phyloP scores from a whole-genome alignment of 2,888 invertebrate genomes.

The Melanostoma scalare region DNA sequence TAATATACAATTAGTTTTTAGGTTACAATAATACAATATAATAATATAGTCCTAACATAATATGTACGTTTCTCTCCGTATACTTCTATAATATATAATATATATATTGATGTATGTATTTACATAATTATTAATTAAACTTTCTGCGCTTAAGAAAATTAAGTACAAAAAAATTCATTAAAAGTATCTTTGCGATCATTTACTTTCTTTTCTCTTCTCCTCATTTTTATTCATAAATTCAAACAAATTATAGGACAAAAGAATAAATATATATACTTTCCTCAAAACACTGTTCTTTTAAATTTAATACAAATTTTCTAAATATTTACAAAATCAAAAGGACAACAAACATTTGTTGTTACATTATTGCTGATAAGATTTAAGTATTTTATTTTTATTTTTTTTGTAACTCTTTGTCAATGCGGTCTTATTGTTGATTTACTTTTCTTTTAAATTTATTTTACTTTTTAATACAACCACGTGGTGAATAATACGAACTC shows the following conservation, averaged over 20 bases:
- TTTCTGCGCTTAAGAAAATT: slow-evolving; percentile 64
- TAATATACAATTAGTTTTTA: slow-evolving; percentile 65
- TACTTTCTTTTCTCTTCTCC: slow-evolving; percentile 23
- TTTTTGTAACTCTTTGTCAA: slow-evolving; percentile 8
- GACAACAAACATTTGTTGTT: slow-evolving; percentile 15
- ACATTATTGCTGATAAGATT: slow-evolving; percentile 32
- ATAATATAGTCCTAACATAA: slow-evolving; percentile 44
- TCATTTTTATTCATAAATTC: slow-evolving; percentile 1
- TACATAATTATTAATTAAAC: slow-evolving; percentile 67
- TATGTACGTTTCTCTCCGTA: slow-evolving; percentile 62
- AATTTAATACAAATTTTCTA: slow-evolving; percentile 12
- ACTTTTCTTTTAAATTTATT: slow-evolving; percentile 22
- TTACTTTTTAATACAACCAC: slow-evolving; percentile 63
- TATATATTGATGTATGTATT: slow-evolving; percentile 72
- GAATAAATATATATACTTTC: slow-evolving; percentile 26
- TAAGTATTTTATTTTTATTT: slow-evolving; percentile 28
- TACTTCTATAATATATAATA: slow-evolving; percentile 71
- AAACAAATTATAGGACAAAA: slow-evolving; percentile 30
- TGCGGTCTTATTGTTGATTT: slow-evolving; percentile 17
- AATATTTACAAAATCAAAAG: slow-evolving; percentile 38
- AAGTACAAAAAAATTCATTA: slow-evolving; percentile 64
- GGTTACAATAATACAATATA: slow-evolving; percentile 68
- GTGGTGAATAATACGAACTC: slow-evolving; percentile 60
- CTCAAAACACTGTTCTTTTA: not conserved
- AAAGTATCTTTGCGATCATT: slow-evolving; percentile 5